phyloP scores from a whole-genome alignment of 2,888 invertebrate species.

The Sarcophaga subvicina region DNA sequence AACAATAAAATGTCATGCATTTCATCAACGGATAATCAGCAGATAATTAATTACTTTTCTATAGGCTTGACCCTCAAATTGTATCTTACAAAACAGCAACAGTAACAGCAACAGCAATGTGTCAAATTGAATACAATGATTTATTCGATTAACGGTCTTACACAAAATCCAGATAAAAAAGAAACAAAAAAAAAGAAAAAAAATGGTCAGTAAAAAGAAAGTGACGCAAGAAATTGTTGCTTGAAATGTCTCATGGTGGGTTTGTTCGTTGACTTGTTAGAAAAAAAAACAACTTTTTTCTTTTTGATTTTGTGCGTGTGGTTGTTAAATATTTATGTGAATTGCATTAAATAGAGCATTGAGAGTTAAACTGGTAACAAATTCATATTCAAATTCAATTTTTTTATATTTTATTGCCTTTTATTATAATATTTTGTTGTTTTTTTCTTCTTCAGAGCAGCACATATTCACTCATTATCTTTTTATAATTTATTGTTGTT shows the following conservation, averaged over 20 bases:
- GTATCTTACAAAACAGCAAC: too few relatives aligned
- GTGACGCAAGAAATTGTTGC: conserved; percentile 53
- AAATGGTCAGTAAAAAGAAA: conserved; percentile 28
- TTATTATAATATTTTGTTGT: conserved; percentile 10
- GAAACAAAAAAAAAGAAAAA: neutral
- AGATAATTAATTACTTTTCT: too few relatives aligned
- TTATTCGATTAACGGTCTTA: neutral
- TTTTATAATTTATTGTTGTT: conserved; percentile 4
- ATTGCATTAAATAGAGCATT: conserved; percentile 73
- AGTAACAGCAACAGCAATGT: neutral
- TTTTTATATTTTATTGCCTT: neutral
- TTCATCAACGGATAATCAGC: too few relatives aligned
- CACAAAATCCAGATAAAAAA: neutral
- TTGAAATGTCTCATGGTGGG: neutral
- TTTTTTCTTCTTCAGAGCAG: neutral
- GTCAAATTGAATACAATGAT: neutral
- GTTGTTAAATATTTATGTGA: conserved; percentile 57
- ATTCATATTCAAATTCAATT: conserved; percentile 32
- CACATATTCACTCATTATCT: neutral
- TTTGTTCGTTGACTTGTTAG: neutral
- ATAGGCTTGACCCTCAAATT: too few relatives aligned
- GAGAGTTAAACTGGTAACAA: conserved; percentile 73
- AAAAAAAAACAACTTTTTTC: neutral
- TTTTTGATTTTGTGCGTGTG: neutral
- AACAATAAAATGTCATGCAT: too few relatives aligned